These are phyloP conservation scores for Oriolus oriolus DNA, from an alignment of 2,113 vertebrate species.

Conservation along the genomic window DNA sequence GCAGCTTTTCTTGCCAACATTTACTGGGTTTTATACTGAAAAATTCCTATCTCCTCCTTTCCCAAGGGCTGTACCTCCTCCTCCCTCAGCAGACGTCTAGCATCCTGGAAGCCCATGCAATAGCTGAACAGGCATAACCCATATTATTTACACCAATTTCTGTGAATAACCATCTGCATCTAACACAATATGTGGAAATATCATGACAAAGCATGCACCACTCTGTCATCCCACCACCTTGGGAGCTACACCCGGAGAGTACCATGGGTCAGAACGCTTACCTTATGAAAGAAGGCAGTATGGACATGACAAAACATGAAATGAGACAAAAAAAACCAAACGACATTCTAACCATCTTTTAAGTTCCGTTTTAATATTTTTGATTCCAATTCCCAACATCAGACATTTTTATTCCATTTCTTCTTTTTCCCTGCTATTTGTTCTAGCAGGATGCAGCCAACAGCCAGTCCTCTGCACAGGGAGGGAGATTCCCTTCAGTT, in stretches of 20 bases:
- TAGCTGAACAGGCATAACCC: not conserved
- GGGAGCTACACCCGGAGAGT: not conserved
- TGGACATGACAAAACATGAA: not conserved
- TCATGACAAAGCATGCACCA: not conserved
- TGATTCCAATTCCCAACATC: not conserved
- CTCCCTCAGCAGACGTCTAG: not conserved
- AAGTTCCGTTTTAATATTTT: not conserved
- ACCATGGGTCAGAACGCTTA: not conserved
- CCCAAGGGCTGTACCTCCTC: not conserved
- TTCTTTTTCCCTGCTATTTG: not conserved
- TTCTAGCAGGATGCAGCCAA: not conserved
- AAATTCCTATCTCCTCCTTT: not conserved
- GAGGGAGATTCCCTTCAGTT: not conserved
- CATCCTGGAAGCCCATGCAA: not conserved
- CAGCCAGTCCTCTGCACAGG: not conserved
- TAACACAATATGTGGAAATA: not conserved
- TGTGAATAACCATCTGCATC: not conserved
- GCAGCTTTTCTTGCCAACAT: not conserved
- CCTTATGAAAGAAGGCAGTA: not conserved
- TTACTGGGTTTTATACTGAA: not conserved
- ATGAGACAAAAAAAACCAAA: not conserved
- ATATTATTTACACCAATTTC: not conserved
- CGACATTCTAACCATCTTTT: not conserved
- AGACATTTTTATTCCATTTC: not conserved
- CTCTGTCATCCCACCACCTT: not conserved